Base-by-base conservation (phyloP, 1,140 invertebrate species). In the Ips nitidus region DNA sequence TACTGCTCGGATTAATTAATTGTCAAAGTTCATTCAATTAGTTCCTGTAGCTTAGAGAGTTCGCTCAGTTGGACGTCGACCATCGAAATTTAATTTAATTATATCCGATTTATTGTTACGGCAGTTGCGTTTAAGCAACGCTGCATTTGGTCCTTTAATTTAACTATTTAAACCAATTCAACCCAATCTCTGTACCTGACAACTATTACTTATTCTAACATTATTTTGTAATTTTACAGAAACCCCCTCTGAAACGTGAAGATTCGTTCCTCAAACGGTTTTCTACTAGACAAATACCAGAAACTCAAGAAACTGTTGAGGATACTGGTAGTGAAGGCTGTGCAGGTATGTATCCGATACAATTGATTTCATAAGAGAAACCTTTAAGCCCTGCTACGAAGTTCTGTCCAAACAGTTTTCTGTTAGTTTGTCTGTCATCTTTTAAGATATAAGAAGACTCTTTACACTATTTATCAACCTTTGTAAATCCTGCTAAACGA, bases 241-340 rank as follows among this genome's bases (percentile, higher is more conserved):
- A 94, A 75, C 90, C 92, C 38, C 89, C 93, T 1, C 82, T 97
- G 71, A 94, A 96, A 77, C 86, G 95, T 57, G 94, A 97, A 83
- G 95, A 98, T 78, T 97, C 95, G 0, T 98, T 98, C 79, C 83
- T 98, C 69, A 94, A 95, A 80, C 85, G 94, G 71, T 98, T 98
- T 82, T 96, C 94, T 5, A 97, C 94, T 1, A 83, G 94, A 62
- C 94, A 97, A 79, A 90, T 94, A 79, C 91, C 93, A 47, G 91
- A 94, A 81, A 88, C 90, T 57, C 92, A 94, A 82, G 91, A 93
- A 79, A 91, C 90, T 80, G 86, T 88, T 69, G 87, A 89, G 80
- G 87, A 89, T 72, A 88, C 87, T 37, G 86, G 87, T 41, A 88
- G 86, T 52, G 90, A 90, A 74, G 87, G 86, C 47, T 87, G 86